A percentile compares a stretch with the other conserved stretches of the same genome.
These are phyloP conservation scores for Nesidiocoris tenuis DNA, from an alignment of 2,888 invertebrate genomes.

Conservation along the genomic window DNA sequence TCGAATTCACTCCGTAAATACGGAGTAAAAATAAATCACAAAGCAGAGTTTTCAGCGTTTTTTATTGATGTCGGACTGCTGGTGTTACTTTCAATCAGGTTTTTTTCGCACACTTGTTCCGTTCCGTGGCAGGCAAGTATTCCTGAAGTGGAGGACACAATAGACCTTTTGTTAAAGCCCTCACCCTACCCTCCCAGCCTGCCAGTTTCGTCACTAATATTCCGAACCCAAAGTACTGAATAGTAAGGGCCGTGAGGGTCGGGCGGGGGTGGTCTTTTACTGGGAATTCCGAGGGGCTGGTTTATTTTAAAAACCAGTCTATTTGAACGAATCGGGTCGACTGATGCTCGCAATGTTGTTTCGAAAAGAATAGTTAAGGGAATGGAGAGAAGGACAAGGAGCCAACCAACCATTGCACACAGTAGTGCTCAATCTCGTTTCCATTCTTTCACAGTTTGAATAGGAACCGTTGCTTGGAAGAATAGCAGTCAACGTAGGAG, in stretches of 20 bases:
- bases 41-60: neutral
- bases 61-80: too few species aligned
- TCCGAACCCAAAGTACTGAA: neutral
- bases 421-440: neutral
- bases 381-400: too few species aligned
- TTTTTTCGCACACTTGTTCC: neutral
- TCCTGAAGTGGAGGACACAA: neutral
- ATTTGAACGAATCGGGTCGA: neutral
- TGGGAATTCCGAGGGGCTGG: neutral
- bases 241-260: neutral
- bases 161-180: neutral
- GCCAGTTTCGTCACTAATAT: neutral
- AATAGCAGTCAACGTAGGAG: neutral
- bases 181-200: neutral
- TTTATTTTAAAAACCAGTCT: neutral
- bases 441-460: neutral
- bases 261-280: neutral
- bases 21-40: neutral
- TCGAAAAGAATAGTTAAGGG: neutral
- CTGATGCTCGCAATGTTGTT: neutral
- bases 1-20: too few species aligned
- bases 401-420: neutral
- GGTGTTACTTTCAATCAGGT: too few species aligned
- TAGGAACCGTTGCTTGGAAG: neutral
- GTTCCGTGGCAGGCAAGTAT: neutral